Base-by-base conservation (phyloP, 2,113 vertebrate genomes). In the Oryzias javanicus region DNA sequence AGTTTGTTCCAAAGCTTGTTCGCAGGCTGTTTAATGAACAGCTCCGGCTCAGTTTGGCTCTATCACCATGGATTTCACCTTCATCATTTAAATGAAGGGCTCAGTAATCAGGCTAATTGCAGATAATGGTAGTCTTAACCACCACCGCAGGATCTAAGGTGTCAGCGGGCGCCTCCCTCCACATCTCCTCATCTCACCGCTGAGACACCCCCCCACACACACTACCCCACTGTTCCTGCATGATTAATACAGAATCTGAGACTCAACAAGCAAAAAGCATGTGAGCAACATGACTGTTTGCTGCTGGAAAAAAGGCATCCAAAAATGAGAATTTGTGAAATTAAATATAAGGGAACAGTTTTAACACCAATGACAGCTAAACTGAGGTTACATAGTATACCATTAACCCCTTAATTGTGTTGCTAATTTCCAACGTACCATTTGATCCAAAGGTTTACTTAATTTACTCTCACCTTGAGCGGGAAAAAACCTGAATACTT, bases 101-200 rank as follows among this genome's bases (percentile, higher is more conserved):
- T 88, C 74, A 74, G 85, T 86, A 89, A 91, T 90, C 85, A 89
- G 78, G 77, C 62, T 90, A 91, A 91, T 87, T 86, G 85, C 76
- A 81, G 71, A 87, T 86, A 85, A 90, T 87, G 35, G 35, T 35
- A 81, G 88, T 82, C 70, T 76, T 14, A 19, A 67, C 76, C 68
- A 67, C 25, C 77, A 53, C 72, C 63, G 67, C 75, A 70, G 73
- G 84, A 63, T 76, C 72, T 55, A 18, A 63, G 64, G 61, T 69
- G 73, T 63, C 60, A 70, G 68, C 55, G 53, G 29, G 49, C 71
- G 67, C 67, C 71, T 82, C 84, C 80, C 41, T 49, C 47, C 5
- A 40, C 60, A 44, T 64, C 57, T 48, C 55, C 59, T 45, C 55
- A 51, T 57, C 42, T 63, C 64, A 24, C 76, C 57, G 74, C 65